These are phyloP conservation scores for Callitettix versicolor DNA, from an alignment of 1,140 invertebrate species.

Conservation along the genomic window DNA sequence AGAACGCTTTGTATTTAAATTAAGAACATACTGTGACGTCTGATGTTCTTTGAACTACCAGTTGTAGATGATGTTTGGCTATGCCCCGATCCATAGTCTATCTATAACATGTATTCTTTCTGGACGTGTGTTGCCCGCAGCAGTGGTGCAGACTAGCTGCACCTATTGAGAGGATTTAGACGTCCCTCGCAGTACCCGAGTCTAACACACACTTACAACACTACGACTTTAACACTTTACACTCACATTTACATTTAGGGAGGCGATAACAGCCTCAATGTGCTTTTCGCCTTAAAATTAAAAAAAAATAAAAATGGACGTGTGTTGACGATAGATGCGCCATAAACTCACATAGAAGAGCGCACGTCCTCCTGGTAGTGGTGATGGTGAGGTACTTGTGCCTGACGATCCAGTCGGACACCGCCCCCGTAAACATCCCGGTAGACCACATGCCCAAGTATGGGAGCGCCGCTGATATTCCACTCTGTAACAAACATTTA, in stretches of 20 bases:
- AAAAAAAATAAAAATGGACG: slow-evolving; percentile 8
- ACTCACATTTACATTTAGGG: too few species aligned
- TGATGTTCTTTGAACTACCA: too few species aligned
- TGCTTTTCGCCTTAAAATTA: too few species aligned
- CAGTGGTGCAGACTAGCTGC: too few species aligned
- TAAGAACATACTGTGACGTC: too few species aligned
- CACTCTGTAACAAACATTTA: slow-evolving; percentile 31
- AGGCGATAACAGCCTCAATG: too few species aligned
- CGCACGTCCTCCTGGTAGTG: slow-evolving; percentile 56
- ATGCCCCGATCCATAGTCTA: background rate
- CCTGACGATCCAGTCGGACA: slow-evolving; percentile 55
- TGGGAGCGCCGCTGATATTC: slow-evolving; percentile 26
- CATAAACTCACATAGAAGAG: slow-evolving; percentile 26
- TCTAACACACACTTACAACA: too few species aligned
- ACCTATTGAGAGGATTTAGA: too few species aligned
- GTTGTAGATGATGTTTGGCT: background rate
- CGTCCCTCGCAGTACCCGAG: too few species aligned
- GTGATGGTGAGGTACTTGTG: slow-evolving; percentile 44
- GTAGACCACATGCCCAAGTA: slow-evolving; percentile 29
- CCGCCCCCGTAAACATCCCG: slow-evolving; percentile 35
- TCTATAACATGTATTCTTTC: background rate
- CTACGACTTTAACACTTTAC: too few species aligned
- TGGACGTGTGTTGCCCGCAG: background rate
- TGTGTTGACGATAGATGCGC: background rate
- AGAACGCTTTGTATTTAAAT: background rate